phyloP scores from a whole-genome alignment of 2,888 invertebrate genomes.

The Agrotis puta region DNA sequence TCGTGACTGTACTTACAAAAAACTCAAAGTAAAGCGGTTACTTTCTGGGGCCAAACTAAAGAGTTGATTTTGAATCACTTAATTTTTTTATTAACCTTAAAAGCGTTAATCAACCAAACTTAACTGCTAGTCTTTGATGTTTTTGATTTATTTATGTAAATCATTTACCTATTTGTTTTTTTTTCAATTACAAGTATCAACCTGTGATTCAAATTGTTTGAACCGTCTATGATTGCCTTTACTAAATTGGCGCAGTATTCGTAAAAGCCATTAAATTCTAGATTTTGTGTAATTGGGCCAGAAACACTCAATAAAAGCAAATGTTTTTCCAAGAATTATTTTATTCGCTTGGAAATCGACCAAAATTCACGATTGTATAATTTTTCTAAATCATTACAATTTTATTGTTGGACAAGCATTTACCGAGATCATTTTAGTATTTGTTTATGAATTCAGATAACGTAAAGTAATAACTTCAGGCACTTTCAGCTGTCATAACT shows the following conservation, averaged over 20 bases:
- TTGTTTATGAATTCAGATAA: conserved; percentile 41
- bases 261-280: conserved; percentile 13
- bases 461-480: conserved; percentile 36
- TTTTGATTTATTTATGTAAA: no score
- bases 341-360: conserved; percentile 55
- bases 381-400: conserved; percentile 43
- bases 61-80: no score
- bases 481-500: conserved; percentile 46
- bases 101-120: no score
- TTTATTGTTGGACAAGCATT: conserved; percentile 36
- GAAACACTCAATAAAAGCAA: conserved; percentile 45
- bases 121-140: no score
- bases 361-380: conserved; percentile 45
- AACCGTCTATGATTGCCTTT: conserved; percentile 1
- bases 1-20: no score
- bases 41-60: no score
- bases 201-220: not conserved
- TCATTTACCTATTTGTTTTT: no score
- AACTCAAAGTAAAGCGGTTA: no score
- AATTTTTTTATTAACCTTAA: no score
- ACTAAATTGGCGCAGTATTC: conserved; percentile 12
- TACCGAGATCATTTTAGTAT: conserved; percentile 34
- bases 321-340: conserved; percentile 45
- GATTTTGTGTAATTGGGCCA: conserved; percentile 29
- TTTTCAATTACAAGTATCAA: not conserved